Base-by-base conservation (phyloP, 1,140 invertebrate genomes). In the Pseudomyrmex cubaensis region DNA sequence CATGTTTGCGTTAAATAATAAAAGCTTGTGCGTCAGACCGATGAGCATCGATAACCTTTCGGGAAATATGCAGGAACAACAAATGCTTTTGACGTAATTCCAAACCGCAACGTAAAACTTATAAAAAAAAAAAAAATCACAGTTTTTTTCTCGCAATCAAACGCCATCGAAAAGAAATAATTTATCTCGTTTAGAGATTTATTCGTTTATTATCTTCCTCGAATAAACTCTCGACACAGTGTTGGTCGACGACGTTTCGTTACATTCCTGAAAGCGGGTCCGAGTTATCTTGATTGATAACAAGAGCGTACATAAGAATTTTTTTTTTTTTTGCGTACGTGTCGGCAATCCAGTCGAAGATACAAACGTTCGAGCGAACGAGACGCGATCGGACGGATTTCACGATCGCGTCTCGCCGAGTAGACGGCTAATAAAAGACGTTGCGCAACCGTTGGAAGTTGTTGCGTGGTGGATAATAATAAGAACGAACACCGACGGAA, bases 361-460 rank as follows among this genome's bases (percentile, higher is more conserved):
- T 52, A 12, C 75, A 80, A 84, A 77, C 57, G 83, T 57, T 66
- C 82, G 84, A 83, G 66, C 89, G 67, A 87, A 87, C 70, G 82
- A 91, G 35, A 35, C 35, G 87, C 90, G 82, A 90, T 88, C 89
- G 78, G 82, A 73, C 82, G 83, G 89, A 90, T 90, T 90, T 84
- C 89, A 69, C 87, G 86, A 87, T 72, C 63, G 85, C 25, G 35
- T 35, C 82, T 63, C 72, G 77, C 56, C 82, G 48, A 83, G 61
- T 54, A 88, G 87, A 73, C 72, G 25, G 86, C 91, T 91, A 91
- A 92, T 91, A 91, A 92, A 92, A 91, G 90, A 91, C 78, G 80
- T 92, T 92, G 89, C 90, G 87, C 88, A 92, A 92, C 86, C 78
- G 73, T 78, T 57, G 72, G 57, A 73, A 64, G 73, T 75, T 84